Evolutionary conservation across 2,797 vertebrate species (phyloP).

Genomic region (Coregonus sp.): DNA sequence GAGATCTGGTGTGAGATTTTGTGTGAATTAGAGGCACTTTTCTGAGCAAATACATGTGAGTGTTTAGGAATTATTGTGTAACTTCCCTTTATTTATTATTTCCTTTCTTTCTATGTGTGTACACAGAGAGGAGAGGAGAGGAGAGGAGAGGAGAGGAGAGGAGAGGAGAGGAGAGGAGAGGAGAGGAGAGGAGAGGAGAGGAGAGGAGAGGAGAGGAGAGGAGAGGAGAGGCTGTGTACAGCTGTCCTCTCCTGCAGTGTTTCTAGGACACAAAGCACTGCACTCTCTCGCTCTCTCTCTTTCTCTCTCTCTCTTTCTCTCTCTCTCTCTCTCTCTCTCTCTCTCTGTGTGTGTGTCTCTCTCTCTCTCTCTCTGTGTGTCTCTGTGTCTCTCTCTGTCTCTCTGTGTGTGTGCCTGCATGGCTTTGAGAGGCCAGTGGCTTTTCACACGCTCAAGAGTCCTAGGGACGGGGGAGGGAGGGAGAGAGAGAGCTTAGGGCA

Average conservation of each 20-base stretch:
- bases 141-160: neutral
- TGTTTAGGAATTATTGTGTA: neutral
- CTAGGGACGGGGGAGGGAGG: slow-evolving; percentile 29
- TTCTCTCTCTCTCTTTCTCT: slow-evolving; percentile 23
- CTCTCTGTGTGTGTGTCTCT: neutral
- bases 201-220: neutral
- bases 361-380: neutral
- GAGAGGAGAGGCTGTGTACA: slow-evolving; percentile 15
- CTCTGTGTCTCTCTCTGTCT: neutral
- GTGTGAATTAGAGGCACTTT: neutral
- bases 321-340: slow-evolving; percentile 22
- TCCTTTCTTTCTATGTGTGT: neutral
- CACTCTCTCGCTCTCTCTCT: slow-evolving; percentile 27
- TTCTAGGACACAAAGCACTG: slow-evolving; percentile 46
- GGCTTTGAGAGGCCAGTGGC: neutral
- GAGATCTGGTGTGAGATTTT: neutral
- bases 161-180: neutral
- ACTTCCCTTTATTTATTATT: neutral
- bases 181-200: too few relatives aligned
- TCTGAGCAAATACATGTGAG: neutral
- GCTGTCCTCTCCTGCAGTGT: slow-evolving; percentile 52
- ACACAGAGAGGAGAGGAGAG: neutral
- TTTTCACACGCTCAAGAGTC: neutral
- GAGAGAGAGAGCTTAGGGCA: slow-evolving; percentile 3
- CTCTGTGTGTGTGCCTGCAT: slow-evolving; percentile 24